Percentiles rank a stretch among this genome's conserved stretches.
Evolutionary conservation across 2,888 invertebrate genomes (phyloP).

Genomic region (Agriopis aurantiaria): DNA sequence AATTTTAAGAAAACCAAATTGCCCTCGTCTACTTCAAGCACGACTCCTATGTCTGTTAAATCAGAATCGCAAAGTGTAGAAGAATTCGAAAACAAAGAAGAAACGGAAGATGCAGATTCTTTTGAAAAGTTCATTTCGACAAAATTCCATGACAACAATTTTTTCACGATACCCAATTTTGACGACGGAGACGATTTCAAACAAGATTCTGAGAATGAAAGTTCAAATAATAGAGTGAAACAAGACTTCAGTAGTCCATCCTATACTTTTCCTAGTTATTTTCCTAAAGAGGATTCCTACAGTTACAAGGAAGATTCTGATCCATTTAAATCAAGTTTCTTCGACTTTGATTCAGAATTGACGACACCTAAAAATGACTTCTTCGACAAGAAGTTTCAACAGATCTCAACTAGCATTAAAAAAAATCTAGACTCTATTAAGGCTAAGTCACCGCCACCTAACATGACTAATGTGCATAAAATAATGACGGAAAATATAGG

Average conservation of each 20-base stretch:
- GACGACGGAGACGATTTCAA: constrained; percentile 66
- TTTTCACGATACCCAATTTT: constrained; percentile 81
- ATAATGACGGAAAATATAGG: constrained; percentile 70
- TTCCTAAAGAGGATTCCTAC: constrained; percentile 66
- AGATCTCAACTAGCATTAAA: constrained; percentile 83
- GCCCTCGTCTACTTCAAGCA: constrained; percentile 59
- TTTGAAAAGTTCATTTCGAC: constrained; percentile 81
- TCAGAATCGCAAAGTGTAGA: constrained; percentile 57
- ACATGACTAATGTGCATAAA: constrained; percentile 66
- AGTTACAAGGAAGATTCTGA: constrained; percentile 63
- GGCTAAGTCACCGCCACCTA: constrained; percentile 62
- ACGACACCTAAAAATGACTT: constrained; percentile 85
- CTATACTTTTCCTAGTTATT: constrained; percentile 71
- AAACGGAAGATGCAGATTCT: constrained; percentile 66
- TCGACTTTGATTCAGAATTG: constrained; percentile 73
- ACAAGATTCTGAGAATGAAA: constrained; percentile 59
- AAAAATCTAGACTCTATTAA: constrained; percentile 78
- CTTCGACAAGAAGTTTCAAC: constrained; percentile 83
- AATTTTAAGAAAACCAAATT: constrained; percentile 74
- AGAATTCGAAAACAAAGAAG: constrained; percentile 65
- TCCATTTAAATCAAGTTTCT: constrained; percentile 72
- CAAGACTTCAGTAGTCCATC: constrained; percentile 67
- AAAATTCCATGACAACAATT: constrained; percentile 81
- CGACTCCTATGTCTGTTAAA: constrained; percentile 55
- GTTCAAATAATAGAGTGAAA: constrained; percentile 66